These are phyloP conservation scores for Oscheius onirici DNA, from an alignment of 2,888 invertebrate genomes.

Conservation along the genomic window DNA sequence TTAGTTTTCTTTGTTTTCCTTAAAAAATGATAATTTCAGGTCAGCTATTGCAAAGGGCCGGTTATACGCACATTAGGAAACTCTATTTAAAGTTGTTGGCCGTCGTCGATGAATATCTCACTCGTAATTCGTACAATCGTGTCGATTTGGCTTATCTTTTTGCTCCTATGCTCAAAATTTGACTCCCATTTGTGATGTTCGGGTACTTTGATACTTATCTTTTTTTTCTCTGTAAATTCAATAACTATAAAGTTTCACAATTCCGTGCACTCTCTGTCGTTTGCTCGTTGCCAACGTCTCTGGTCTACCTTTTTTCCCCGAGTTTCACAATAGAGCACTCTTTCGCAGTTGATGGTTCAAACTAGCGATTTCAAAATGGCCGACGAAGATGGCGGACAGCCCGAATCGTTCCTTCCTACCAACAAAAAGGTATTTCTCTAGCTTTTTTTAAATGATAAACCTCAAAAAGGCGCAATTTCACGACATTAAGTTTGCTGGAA, in stretches of 20 bases:
- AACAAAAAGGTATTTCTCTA: conserved; percentile 10
- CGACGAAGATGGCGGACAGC: neutral
- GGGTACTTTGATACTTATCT: conserved; percentile 12
- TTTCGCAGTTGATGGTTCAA: neutral
- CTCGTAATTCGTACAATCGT: conserved; percentile 51
- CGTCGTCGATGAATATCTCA: conserved; percentile 41
- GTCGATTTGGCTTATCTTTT: conserved; percentile 57
- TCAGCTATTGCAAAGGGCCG: conserved; percentile 8
- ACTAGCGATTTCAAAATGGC: conserved; percentile 18
- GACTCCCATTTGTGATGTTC: neutral
- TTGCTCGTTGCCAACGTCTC: neutral
- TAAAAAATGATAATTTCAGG: neutral
- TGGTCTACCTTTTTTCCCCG: neutral
- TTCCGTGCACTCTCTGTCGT: neutral
- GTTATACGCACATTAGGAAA: neutral
- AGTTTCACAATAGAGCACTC: neutral
- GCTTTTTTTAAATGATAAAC: too few species aligned
- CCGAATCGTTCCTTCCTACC: neutral
- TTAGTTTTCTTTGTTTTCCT: conserved; percentile 32
- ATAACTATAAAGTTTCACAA: conserved; percentile 5
- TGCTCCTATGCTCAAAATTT: conserved; percentile 54
- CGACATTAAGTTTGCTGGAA: too few species aligned
- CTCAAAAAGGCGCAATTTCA: too few species aligned
- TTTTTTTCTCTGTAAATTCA: neutral
- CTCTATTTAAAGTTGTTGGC: conserved; percentile 13